A percentile compares a stretch with the other conserved stretches of the same genome.
These are phyloP conservation scores for Ceuthmochares aereus DNA, from an alignment of 2,113 vertebrate species.

Conservation along the genomic window DNA sequence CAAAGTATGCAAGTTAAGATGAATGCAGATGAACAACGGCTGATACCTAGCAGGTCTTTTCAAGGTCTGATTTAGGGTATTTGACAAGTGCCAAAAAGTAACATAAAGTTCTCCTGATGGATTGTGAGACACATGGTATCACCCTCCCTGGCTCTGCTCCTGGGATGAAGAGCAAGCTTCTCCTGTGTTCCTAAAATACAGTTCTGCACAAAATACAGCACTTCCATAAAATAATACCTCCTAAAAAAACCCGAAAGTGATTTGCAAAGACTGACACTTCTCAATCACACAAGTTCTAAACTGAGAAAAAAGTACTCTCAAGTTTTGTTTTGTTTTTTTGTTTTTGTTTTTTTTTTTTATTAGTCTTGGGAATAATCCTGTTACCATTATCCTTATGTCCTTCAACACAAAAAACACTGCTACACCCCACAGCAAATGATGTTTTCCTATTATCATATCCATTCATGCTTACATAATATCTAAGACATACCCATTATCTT, in stretches of 20 bases:
- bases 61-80: not conserved
- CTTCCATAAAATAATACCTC: not conserved
- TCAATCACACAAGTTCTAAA: not conserved
- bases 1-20: not conserved
- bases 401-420: not conserved
- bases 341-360: not conserved
- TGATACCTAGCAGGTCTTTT: not conserved
- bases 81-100: not conserved
- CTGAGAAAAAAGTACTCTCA: not conserved
- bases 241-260: not conserved
- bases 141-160: not conserved
- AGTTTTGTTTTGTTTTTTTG: not conserved
- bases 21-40: not conserved
- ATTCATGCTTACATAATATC: constrained; percentile 51
- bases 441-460: constrained; percentile 36
- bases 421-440: not conserved
- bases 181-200: not conserved
- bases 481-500: constrained; percentile 42
- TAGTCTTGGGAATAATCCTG: not conserved
- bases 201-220: not conserved
- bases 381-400: not conserved
- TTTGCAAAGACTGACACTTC: not conserved
- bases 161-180: not conserved
- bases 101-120: not conserved
- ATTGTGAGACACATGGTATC: not conserved